These are phyloP conservation scores for Hemiscyllium ocellatum DNA, from an alignment of 2,113 vertebrate species.

Conservation along the genomic window DNA sequence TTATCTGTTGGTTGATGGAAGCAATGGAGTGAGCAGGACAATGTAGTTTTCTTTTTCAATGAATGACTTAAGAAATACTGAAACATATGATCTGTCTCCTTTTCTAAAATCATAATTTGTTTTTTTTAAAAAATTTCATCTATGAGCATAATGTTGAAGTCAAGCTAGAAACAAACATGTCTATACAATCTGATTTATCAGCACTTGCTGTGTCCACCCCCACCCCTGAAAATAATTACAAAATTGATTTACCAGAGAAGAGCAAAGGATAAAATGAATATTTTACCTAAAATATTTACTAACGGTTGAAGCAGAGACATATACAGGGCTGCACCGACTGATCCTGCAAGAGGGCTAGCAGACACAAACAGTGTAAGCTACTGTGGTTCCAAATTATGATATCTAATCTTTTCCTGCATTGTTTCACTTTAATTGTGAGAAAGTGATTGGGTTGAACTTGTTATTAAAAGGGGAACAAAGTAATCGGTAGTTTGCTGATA, in stretches of 20 bases:
- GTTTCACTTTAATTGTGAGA: neutral
- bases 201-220: neutral
- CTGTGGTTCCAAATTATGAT: neutral
- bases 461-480: neutral
- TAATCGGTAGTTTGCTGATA: neutral
- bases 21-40: neutral
- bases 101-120: neutral
- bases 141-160: neutral
- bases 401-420: neutral
- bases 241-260: neutral
- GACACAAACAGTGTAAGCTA: neutral
- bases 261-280: neutral
- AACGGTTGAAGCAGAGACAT: neutral
- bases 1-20: neutral
- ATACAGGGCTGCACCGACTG: neutral
- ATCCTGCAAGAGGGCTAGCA: neutral
- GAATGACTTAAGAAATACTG: neutral
- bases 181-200: neutral
- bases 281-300: too few species aligned
- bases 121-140: neutral
- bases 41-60: neutral
- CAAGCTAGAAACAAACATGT: neutral
- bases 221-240: neutral
- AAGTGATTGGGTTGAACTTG: neutral
- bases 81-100: neutral